phyloP scores from a whole-genome alignment of 23 tunicate genomes.

The Diplosoma virens region DNA sequence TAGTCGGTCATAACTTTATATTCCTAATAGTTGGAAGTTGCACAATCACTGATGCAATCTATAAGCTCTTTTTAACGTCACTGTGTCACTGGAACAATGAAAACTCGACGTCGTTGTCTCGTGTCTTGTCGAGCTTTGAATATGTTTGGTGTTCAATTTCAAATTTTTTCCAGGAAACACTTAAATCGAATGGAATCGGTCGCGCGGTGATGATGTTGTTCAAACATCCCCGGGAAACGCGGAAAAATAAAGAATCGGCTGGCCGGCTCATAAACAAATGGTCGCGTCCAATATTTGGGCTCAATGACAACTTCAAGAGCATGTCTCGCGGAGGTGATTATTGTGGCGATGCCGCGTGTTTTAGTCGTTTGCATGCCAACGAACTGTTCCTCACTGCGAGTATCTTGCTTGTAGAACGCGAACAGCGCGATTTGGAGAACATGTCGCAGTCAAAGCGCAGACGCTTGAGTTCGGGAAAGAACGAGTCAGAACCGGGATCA shows the following conservation, averaged over 20 bases:
- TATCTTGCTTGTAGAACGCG: constrained; percentile 70
- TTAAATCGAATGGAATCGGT: constrained; percentile 83
- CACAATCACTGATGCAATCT: too few relatives aligned
- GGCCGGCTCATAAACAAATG: constrained; percentile 92
- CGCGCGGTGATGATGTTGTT: constrained; percentile 85
- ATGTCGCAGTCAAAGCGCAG: constrained; percentile 91
- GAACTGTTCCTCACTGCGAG: too few relatives aligned
- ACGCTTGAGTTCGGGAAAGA: constrained; percentile 53
- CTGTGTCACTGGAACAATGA: too few relatives aligned
- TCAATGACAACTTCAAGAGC: constrained; percentile 93
- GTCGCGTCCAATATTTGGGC: constrained; percentile 94
- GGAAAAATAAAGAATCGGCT: constrained; percentile 77
- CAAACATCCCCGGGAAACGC: constrained; percentile 91
- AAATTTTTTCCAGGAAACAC: constrained; percentile 66
- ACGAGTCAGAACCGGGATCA: constrained; percentile 22
- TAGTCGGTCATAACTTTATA: too few relatives aligned
- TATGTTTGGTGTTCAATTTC: too few relatives aligned
- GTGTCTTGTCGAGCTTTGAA: too few relatives aligned
- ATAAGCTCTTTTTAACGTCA: too few relatives aligned
- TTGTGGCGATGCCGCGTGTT: too few relatives aligned
- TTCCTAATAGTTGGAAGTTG: too few relatives aligned
- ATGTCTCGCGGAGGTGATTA: constrained; percentile 94
- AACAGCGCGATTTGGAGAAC: constrained; percentile 91
- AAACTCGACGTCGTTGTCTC: too few relatives aligned
- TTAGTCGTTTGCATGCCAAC: too few relatives aligned